phyloP scores from a whole-genome alignment of 2,113 vertebrate species.

The Microtus pennsylvanicus region DNA sequence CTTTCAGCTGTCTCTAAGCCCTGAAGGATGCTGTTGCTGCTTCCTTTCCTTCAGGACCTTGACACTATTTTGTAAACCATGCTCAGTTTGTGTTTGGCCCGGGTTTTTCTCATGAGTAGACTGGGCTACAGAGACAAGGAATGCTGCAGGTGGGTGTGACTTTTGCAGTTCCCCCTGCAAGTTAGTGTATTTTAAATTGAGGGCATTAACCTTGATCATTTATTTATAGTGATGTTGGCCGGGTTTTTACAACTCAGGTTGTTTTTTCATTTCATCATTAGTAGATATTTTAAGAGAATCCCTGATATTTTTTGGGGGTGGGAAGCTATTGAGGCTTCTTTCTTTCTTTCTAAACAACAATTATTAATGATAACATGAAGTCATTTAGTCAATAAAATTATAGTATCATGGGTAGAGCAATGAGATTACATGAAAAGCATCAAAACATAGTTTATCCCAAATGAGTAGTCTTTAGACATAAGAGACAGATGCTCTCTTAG shows the following conservation, averaged over 20 bases:
- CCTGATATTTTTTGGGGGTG: not conserved
- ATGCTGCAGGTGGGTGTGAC: not conserved
- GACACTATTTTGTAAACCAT: not conserved
- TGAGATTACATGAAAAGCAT: not conserved
- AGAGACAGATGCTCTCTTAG: not conserved
- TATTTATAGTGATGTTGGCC: not conserved
- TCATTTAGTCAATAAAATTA: not conserved
- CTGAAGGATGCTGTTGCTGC: not conserved
- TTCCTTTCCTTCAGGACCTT: not conserved
- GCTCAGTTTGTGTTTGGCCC: not conserved
- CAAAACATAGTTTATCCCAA: not conserved
- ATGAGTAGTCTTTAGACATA: not conserved
- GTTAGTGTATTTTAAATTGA: not conserved
- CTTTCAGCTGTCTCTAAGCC: not conserved
- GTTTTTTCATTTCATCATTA: constrained; percentile 37
- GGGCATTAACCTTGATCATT: not conserved
- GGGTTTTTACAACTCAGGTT: not conserved
- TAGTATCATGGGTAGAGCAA: not conserved
- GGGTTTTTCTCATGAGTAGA: not conserved
- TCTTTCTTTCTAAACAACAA: not conserved
- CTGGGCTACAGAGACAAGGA: not conserved
- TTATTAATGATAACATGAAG: not conserved
- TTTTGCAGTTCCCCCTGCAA: not conserved
- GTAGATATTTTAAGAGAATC: not conserved
- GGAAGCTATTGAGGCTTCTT: not conserved